Conservation (phyloP, 2,797 vertebrate species). For the Gobio occitaniae region DNA sequence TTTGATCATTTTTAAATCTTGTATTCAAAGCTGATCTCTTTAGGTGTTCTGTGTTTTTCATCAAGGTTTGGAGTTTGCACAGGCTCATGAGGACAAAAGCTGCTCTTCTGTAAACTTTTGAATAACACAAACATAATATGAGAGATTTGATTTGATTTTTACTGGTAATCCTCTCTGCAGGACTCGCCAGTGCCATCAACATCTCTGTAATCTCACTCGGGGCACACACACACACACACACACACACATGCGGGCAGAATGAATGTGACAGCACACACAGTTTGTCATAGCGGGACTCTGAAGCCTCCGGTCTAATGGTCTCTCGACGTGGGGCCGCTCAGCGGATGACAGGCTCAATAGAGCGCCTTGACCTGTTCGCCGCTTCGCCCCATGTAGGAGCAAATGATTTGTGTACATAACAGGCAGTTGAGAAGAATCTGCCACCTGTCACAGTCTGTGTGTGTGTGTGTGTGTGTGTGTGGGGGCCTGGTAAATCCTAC, state of each 20-base stretch:
- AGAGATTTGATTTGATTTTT: constrained; percentile 33
- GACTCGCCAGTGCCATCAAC: constrained; percentile 21
- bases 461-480: not conserved
- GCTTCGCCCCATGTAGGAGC: constrained; percentile 17
- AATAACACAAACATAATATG: constrained; percentile 27
- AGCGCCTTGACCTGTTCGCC: constrained; percentile 37
- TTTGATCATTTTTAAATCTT: not conserved
- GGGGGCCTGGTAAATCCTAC: not conserved
- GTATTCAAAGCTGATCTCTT: not conserved
- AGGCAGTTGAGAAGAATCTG: constrained; percentile 47
- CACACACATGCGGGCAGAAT: not conserved
- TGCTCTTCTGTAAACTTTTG: constrained; percentile 19
- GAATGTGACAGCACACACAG: constrained; percentile 20
- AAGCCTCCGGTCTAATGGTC: not conserved
- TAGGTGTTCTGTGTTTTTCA: not conserved
- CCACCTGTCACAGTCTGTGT: constrained; percentile 46
- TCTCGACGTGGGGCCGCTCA: constrained; percentile 6
- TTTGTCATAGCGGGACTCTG: constrained; percentile 20
- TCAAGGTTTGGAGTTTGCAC: not conserved
- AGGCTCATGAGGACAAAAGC: constrained; percentile 5
- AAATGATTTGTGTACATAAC: constrained; percentile 59
- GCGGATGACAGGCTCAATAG: constrained; percentile 51
- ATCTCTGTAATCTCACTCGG: constrained; percentile 39
- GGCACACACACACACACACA: constrained; percentile 5
- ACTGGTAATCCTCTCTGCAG: constrained; percentile 17